These are phyloP conservation scores for Lutjanus erythropterus DNA, from an alignment of 2,113 vertebrate species.

Conservation along the genomic window DNA sequence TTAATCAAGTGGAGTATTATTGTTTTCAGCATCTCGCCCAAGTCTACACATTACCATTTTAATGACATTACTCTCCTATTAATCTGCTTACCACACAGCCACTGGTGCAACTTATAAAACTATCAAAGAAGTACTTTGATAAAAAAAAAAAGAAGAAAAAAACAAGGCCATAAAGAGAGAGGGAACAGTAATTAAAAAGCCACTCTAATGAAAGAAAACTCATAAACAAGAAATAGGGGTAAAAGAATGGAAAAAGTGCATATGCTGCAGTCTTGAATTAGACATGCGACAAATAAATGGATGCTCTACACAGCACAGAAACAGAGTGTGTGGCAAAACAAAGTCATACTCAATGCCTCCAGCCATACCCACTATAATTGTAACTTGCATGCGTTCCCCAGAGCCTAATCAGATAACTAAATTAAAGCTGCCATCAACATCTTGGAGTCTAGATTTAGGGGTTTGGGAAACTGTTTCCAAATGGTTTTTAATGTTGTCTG, in stretches of 20 bases:
- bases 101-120: conserved; percentile 81
- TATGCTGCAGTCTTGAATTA: conserved; percentile 69
- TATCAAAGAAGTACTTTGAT: conserved; percentile 78
- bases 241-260: conserved; percentile 75
- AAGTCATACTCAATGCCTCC: conserved; percentile 48
- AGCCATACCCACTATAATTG: conserved; percentile 60
- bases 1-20: conserved; percentile 84
- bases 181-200: conserved; percentile 82
- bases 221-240: conserved; percentile 77
- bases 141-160: conserved; percentile 46
- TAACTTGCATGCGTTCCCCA: conserved; percentile 49
- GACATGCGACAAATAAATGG: conserved; percentile 66
- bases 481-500: conserved; percentile 38
- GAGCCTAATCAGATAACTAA: conserved; percentile 65
- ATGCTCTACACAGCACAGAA: conserved; percentile 43
- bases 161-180: conserved; percentile 74
- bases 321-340: conserved; percentile 46
- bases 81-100: conserved; percentile 80
- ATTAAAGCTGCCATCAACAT: conserved; percentile 66
- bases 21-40: conserved; percentile 82
- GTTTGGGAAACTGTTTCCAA: conserved; percentile 29
- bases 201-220: conserved; percentile 80
- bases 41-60: conserved; percentile 84
- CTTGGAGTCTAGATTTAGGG: conserved; percentile 35
- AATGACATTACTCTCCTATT: conserved; percentile 83